Evolutionary conservation across 2,888 invertebrate species (phyloP).

Genomic region (Chorisops tibialis): DNA sequence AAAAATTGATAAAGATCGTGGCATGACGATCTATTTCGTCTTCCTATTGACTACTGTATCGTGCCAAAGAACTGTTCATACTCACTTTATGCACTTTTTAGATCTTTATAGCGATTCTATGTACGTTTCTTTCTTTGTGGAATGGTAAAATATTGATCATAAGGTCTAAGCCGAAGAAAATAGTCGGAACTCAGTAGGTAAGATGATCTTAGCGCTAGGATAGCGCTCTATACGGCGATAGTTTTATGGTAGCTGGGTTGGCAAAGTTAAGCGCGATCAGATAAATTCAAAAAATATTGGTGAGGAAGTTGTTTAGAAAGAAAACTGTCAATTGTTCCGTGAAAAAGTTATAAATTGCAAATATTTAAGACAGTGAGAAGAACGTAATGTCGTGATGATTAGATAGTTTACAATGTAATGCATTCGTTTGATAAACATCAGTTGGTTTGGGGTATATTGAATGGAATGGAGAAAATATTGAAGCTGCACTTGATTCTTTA

Average conservation of each 20-base stretch:
- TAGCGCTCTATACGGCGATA: not conserved
- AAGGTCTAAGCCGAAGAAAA: not conserved
- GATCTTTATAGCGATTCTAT: slow-evolving; percentile 19
- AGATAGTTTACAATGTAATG: too few species aligned
- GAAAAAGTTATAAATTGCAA: too few species aligned
- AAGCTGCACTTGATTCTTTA: too few species aligned
- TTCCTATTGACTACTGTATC: slow-evolving; percentile 20
- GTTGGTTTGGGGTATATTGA: too few species aligned
- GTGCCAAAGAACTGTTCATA: slow-evolving; percentile 24
- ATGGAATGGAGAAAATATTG: too few species aligned
- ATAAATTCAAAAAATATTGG: slow-evolving; percentile 19
- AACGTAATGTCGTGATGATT: too few species aligned
- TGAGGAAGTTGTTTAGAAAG: slow-evolving; percentile 10
- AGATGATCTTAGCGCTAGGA: not conserved
- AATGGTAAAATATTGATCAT: slow-evolving; percentile 17
- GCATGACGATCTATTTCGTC: slow-evolving; percentile 22
- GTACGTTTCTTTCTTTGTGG: not conserved
- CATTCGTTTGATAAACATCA: too few species aligned
- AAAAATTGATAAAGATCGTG: slow-evolving; percentile 16
- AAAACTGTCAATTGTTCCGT: too few species aligned
- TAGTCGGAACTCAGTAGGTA: not conserved
- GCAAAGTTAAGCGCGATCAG: slow-evolving; percentile 9
- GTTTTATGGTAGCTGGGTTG: slow-evolving; percentile 1
- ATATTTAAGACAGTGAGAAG: too few species aligned
- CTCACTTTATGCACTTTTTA: slow-evolving; percentile 7